These are phyloP conservation scores for Subacronicta megacephala DNA, from an alignment of 2,888 invertebrate species.

Conservation along the genomic window DNA sequence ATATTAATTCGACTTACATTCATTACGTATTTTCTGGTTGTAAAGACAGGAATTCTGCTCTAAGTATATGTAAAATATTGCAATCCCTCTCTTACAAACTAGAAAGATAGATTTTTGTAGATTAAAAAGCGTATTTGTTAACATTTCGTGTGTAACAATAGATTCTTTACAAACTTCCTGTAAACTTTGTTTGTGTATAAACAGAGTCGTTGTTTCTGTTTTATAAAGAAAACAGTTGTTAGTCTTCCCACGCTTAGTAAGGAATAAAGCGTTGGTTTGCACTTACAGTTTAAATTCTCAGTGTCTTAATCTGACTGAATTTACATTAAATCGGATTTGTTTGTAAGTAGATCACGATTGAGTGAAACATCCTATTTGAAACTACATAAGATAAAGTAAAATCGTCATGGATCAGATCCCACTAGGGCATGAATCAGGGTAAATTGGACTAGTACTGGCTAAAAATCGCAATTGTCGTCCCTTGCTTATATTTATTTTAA, in stretches of 20 bases:
- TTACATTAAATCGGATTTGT: constrained; percentile 19
- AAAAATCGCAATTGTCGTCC: too few relatives aligned
- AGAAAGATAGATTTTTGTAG: too few relatives aligned
- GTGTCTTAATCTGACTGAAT: constrained; percentile 16
- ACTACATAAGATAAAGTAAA: not conserved
- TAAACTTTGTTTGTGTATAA: constrained; percentile 14
- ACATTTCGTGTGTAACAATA: constrained; percentile 4
- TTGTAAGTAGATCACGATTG: constrained; percentile 4
- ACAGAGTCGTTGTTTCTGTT: constrained; percentile 1
- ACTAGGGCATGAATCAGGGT: too few relatives aligned
- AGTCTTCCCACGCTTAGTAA: constrained; percentile 18
- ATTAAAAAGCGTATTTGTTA: constrained; percentile 13
- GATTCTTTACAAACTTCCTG: constrained; percentile 23
- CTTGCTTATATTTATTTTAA: too few relatives aligned
- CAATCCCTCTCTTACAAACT: too few relatives aligned
- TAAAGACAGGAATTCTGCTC: too few relatives aligned
- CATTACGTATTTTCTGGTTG: constrained; percentile 1
- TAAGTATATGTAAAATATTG: too few relatives aligned
- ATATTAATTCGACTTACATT: constrained; percentile 40
- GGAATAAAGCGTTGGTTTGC: constrained; percentile 19
- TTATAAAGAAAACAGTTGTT: constrained; percentile 19
- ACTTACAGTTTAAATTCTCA: constrained; percentile 18
- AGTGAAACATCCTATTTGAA: not conserved
- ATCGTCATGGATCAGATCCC: too few relatives aligned
- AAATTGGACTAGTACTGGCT: too few relatives aligned